These are phyloP conservation scores for Lobophora halterata DNA, from an alignment of 2,888 invertebrate species.

Conservation along the genomic window DNA sequence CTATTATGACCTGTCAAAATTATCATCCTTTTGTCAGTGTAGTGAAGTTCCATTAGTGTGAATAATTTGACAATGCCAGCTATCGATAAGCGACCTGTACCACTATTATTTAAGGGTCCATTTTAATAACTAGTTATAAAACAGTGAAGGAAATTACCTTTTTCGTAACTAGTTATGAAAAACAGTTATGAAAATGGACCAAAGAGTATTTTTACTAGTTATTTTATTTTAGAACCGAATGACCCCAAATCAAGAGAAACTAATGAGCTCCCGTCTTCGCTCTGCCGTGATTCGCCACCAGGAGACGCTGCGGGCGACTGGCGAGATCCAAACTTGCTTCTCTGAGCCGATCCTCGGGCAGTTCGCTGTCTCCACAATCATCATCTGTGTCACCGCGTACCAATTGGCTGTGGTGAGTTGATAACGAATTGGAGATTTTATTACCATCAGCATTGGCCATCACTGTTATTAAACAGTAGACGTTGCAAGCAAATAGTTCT, in stretches of 20 bases:
- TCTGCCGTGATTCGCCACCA: slow-evolving; percentile 46
- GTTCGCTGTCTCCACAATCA: slow-evolving; percentile 62
- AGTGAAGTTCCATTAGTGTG: too few relatives aligned
- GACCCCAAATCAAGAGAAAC: slow-evolving; percentile 5
- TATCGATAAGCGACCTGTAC: too few relatives aligned
- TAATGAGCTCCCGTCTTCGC: slow-evolving; percentile 34
- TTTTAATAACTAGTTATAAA: too few relatives aligned
- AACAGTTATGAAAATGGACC: background rate
- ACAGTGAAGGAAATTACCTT: too few relatives aligned
- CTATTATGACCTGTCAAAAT: too few relatives aligned
- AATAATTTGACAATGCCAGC: too few relatives aligned
- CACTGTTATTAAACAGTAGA: too few relatives aligned
- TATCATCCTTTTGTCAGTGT: too few relatives aligned
- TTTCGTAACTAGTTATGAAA: too few relatives aligned
- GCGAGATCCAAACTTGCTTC: slow-evolving; percentile 51
- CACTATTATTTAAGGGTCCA: too few relatives aligned
- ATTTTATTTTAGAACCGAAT: slow-evolving; percentile 1
- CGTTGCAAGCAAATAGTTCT: too few relatives aligned
- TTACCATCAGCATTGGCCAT: too few relatives aligned
- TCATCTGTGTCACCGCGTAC: slow-evolving; percentile 71
- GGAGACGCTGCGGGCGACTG: slow-evolving; percentile 42
- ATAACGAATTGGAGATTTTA: background rate
- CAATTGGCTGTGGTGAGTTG: slow-evolving; percentile 65
- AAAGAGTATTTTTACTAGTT: background rate
- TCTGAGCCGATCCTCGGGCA: slow-evolving; percentile 59